Percentiles rank a stretch among this genome's conserved stretches.
Evolutionary conservation across 1,140 invertebrate genomes (phyloP).

Genomic region (Sycobia sp.): DNA sequence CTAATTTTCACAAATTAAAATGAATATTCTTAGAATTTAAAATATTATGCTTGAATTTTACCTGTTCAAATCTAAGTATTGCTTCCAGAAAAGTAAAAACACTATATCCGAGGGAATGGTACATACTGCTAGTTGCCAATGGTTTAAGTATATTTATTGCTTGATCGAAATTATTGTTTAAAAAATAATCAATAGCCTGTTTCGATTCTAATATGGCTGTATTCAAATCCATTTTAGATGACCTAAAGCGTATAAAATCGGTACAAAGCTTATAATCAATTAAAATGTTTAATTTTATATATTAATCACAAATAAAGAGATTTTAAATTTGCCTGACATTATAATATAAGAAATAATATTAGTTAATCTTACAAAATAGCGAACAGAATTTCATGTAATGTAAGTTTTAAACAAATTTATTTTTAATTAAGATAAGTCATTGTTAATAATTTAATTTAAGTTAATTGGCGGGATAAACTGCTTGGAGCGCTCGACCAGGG

Average conservation of each 20-base stretch:
- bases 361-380: too few species aligned
- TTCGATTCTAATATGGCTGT: conserved; percentile 72
- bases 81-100: conserved; percentile 92
- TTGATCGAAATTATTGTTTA: conserved; percentile 87
- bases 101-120: conserved; percentile 88
- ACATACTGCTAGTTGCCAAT: conserved; percentile 83
- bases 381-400: too few species aligned
- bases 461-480: too few species aligned
- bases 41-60: conserved; percentile 47
- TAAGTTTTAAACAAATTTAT: too few species aligned
- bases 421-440: too few species aligned
- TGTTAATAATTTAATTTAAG: too few species aligned
- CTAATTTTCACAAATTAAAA: background rate
- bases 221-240: conserved; percentile 66
- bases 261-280: too few species aligned
- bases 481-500: too few species aligned
- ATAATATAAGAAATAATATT: too few species aligned
- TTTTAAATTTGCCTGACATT: too few species aligned
- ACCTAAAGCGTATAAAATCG: conserved; percentile 40
- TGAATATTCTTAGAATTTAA: background rate
- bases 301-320: too few species aligned
- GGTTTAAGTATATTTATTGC: conserved; percentile 77
- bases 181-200: conserved; percentile 78
- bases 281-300: too few species aligned
- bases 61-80: conserved; percentile 88